Evolutionary conservation across 1,140 invertebrate genomes (phyloP), one percentile per base, ranked within the genome.

Genomic region (Idris sp.): DNA sequence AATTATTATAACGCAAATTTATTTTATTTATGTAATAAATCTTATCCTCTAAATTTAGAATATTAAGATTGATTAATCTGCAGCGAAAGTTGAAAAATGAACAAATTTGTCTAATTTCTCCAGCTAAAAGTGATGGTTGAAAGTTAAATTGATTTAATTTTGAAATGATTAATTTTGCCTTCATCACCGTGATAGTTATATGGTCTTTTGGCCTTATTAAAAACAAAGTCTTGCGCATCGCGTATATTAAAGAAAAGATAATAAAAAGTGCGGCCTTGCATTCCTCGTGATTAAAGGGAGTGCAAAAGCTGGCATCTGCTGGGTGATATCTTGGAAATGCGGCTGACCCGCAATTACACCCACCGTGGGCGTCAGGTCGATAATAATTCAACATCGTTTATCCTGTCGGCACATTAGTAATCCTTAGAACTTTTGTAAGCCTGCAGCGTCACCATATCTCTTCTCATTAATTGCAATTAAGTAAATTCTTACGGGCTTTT

Each of bases 391-490:
- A 48, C 82, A 82, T 84, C 82, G 83, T 86, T 85, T 86, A 86
- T 86, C 82, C 82, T 80, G 80, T 82, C 80, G 78, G 82, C 82
- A 80, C 81, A 83, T 86, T 85, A 83, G 81, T 85, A 84, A 85
- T 81, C 81, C 75, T 82, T 84, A 83, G 75, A 80, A 82, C 73
- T 83, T 79, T 72, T 76, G 76, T 80, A 76, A 84, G 76, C 80
- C 74, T 73, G 62, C 77, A 74, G 73, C 75, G 69, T 72, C 46
- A 79, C 80, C 82, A 82, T 86, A 86, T 84, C 82, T 85, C 76
- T 78, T 65, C 83, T 85, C 86, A 86, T 87, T 87, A 87, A 87
- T 87, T 87, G 83, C 83, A 87, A 87, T 87, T 86, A 87, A 84
- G 82, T 83, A 83, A 86, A 85, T 84, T 77, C 79, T 77, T 61